Percentiles rank a stretch among this genome's conserved stretches.
Evolutionary conservation across 2,113 vertebrate species (phyloP).

Genomic region (Polyodon spathula): DNA sequence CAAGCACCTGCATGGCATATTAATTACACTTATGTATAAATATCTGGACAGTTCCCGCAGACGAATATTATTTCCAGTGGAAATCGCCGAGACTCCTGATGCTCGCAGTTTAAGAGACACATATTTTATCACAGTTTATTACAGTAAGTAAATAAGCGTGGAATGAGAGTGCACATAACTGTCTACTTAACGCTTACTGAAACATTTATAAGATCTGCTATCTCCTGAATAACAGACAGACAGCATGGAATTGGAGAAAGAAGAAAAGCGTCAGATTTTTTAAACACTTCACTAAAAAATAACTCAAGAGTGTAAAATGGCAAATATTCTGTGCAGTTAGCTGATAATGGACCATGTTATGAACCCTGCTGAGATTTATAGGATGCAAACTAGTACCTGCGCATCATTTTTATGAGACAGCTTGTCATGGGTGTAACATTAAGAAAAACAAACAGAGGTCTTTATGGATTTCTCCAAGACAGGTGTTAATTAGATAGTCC

Average conservation of each 20-base stretch:
- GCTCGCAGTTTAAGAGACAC: slow-evolving; percentile 68
- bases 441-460: not conserved
- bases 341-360: slow-evolving; percentile 85
- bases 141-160: slow-evolving; percentile 80
- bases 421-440: slow-evolving; percentile 29
- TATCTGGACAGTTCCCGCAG: slow-evolving; percentile 74
- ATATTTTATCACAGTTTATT: slow-evolving; percentile 79
- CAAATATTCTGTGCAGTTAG: slow-evolving; percentile 74
- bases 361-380: slow-evolving; percentile 77
- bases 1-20: slow-evolving; percentile 15
- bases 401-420: slow-evolving; percentile 73
- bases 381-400: slow-evolving; percentile 77
- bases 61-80: slow-evolving; percentile 78
- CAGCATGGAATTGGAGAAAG: slow-evolving; percentile 71
- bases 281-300: slow-evolving; percentile 76
- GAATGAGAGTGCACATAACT: slow-evolving; percentile 73
- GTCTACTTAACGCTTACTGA: slow-evolving; percentile 73
- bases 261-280: slow-evolving; percentile 78
- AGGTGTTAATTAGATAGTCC: too few relatives aligned
- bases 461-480: too few relatives aligned
- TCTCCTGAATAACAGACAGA: slow-evolving; percentile 76
- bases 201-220: slow-evolving; percentile 86
- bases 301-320: slow-evolving; percentile 74
- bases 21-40: slow-evolving; percentile 41
- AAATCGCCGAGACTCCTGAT: slow-evolving; percentile 73